Conservation (phyloP, 1,140 invertebrate species). For the Laupala kohalensis region DNA sequence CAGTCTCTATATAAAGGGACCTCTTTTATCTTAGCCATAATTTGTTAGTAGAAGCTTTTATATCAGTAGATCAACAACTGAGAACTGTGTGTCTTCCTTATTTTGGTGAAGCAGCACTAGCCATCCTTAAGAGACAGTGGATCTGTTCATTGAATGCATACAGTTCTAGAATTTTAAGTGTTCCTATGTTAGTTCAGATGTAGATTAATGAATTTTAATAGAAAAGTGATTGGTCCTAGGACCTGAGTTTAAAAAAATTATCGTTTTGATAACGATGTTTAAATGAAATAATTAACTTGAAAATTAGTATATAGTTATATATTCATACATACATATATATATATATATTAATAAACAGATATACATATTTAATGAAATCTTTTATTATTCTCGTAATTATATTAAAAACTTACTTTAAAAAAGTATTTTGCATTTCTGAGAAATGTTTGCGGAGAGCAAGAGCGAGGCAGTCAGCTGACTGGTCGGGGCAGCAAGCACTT, state of each 20-base stretch:
- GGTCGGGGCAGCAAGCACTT: neutral
- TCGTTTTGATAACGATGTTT: conserved; percentile 6
- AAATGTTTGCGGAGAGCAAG: neutral
- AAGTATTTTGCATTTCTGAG: neutral
- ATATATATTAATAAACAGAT: neutral
- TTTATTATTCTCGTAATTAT: conserved; percentile 10
- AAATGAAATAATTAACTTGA: neutral
- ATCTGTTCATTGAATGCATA: conserved; percentile 9
- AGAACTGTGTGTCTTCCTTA: conserved; percentile 14
- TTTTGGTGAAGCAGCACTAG: conserved; percentile 1
- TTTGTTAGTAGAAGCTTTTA: conserved; percentile 13
- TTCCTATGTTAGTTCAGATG: conserved; percentile 10
- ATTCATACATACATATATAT: conserved; percentile 9
- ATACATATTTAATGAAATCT: conserved; percentile 1
- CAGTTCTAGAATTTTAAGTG: conserved; percentile 12
- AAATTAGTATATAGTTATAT: neutral
- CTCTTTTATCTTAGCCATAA: conserved; percentile 7
- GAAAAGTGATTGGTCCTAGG: conserved; percentile 4
- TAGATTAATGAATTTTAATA: conserved; percentile 7
- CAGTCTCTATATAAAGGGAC: neutral
- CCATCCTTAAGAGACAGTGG: neutral
- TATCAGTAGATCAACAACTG: conserved; percentile 8
- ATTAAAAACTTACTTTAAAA: neutral
- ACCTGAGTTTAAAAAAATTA: conserved; percentile 7
- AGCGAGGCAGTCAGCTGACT: neutral